These are phyloP conservation scores for Sabellastarte sp. DNA, from an alignment of 2,888 invertebrate species.

Conservation along the genomic window DNA sequence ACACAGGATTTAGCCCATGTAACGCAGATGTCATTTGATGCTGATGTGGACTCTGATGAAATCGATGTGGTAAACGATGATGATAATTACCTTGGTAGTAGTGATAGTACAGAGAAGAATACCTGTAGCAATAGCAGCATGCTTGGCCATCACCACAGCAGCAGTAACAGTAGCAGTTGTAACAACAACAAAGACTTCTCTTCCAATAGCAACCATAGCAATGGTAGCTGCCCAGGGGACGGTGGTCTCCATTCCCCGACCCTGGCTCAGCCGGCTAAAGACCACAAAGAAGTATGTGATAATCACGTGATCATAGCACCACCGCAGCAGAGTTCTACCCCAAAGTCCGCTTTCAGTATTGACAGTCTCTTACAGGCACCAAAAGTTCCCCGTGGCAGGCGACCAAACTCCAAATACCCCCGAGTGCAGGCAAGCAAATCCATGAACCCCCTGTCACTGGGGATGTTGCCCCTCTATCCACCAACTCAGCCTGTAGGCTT, in stretches of 20 bases:
- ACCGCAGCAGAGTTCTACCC: no score
- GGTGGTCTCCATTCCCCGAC: neutral
- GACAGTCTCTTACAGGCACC: conserved; percentile 60
- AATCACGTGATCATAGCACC: no score
- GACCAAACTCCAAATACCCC: conserved; percentile 63
- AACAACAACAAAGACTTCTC: neutral
- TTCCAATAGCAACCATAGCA: neutral
- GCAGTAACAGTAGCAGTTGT: no score
- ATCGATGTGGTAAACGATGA: neutral
- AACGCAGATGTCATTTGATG: neutral
- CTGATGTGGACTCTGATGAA: no score
- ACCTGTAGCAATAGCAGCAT: no score
- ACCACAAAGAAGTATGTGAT: no score
- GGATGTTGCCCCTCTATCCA: conserved; percentile 57
- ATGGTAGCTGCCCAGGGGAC: no score
- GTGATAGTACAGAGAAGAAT: neutral
- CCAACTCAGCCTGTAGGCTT: conserved; percentile 62
- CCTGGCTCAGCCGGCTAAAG: neutral
- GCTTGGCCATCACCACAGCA: no score
- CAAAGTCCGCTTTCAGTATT: conserved; percentile 58
- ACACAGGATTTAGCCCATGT: neutral
- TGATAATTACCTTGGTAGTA: neutral
- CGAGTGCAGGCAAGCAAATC: conserved; percentile 62
- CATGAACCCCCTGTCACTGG: conserved; percentile 52
- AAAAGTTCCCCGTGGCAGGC: conserved; percentile 60